Base-by-base conservation (phyloP, 2,888 invertebrate genomes). In the Ormyrus thymus region DNA sequence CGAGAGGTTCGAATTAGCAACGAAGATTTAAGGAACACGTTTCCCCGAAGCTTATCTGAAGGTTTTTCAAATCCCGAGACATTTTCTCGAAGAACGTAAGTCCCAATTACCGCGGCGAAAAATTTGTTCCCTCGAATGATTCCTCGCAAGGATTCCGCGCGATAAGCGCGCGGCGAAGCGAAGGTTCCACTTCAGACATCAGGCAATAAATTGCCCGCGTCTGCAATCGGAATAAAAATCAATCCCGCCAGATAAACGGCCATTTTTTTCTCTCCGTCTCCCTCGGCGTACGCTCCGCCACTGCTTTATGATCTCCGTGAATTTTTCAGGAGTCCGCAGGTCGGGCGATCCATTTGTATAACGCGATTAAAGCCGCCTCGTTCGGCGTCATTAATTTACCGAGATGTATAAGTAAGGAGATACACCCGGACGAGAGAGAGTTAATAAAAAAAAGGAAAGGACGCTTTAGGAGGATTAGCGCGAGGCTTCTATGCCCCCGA, bases 401-500 rank as follows among this genome's bases (percentile, higher is more conserved):
- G 11, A 15, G 11, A 71, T 70, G 65, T 46, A 62, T 61, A 56
- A 62, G n/a, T 76, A 62, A 77, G 58, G 58, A 71, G 58, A 46
- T 77, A 58, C 56, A 70, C 62, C 45, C 29, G 13, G 43, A 6
- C 29, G 10, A 13, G n/a, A n/a, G 59, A 45, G 9, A 15, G 45
- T 58, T 71, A 56, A 50, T 9, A 46, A 59, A 65, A 70, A 56
- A 50, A 70, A 56, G 58, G 13, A 15, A 43, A 51, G 50, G 10
- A 55, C 7, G 11, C 29, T 29, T 29, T 29, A 29, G 7, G 3
- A 58, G 58, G 72, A 72, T 72, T 72, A 72, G 50, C 62, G 50
- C 51, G 11, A 72, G 66, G 66, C 59, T 77, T 61, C 66, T 59
- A 59, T 66, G n/a, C 59, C 46, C 29, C 48, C 55, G 77, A 72